Evolutionary conservation across 2,113 vertebrate genomes (phyloP).

Genomic region (Gymnobelideus leadbeateri): DNA sequence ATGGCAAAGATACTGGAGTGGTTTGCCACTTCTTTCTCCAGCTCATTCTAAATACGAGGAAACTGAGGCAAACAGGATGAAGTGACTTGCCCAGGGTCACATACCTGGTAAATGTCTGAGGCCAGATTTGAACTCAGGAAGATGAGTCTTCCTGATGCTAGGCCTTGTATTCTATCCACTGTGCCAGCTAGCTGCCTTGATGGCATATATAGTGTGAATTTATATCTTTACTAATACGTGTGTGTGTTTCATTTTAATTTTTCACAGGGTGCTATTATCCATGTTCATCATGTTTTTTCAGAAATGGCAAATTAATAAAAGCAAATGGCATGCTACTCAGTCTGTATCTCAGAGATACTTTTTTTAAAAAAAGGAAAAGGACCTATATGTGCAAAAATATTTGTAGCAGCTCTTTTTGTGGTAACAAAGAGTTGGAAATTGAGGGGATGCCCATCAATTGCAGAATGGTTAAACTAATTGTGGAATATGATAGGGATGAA

Average conservation of each 20-base stretch:
- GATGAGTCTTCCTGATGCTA: neutral
- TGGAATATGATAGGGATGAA: no score
- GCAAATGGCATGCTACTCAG: conserved; percentile 36
- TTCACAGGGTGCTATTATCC: neutral
- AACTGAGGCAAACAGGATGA: neutral
- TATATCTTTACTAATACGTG: neutral
- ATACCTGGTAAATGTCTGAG: neutral
- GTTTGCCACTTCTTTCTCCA: neutral
- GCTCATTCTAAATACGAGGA: neutral
- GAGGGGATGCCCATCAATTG: no score
- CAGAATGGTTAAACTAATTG: no score
- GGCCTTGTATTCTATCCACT: neutral
- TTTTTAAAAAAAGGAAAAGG: no score
- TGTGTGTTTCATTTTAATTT: neutral
- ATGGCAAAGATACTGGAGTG: neutral
- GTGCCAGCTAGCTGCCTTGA: neutral
- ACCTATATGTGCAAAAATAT: no score
- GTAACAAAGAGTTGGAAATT: no score
- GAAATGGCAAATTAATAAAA: conserved; percentile 72
- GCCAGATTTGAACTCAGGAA: neutral
- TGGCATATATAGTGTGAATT: neutral
- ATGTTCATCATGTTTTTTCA: conserved; percentile 62
- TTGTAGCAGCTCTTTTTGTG: no score
- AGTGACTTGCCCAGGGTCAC: neutral
- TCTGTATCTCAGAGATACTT: no score